Conservation (phyloP, 2,113 vertebrate genomes). For the Nyctibius bracteatus region DNA sequence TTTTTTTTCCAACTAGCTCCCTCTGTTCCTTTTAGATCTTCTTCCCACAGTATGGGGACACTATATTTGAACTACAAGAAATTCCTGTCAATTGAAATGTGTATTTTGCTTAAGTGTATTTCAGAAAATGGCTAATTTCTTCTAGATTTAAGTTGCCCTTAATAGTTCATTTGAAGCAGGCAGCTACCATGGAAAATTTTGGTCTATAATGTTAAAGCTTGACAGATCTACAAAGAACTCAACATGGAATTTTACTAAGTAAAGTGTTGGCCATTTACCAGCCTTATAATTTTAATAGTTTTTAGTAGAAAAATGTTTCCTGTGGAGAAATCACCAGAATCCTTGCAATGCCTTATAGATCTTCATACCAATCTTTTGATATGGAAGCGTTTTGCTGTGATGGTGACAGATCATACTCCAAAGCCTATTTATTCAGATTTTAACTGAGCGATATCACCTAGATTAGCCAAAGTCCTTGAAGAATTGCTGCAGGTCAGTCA, state of each 20-base stretch:
- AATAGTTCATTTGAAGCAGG: background rate
- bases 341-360: background rate
- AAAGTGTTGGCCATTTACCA: background rate
- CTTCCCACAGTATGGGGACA: accelerated
- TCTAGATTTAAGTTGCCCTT: background rate
- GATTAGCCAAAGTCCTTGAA: background rate
- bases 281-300: background rate
- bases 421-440: background rate
- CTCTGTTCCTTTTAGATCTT: background rate
- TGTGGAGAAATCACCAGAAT: background rate
- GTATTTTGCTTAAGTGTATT: background rate
- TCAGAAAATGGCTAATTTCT: background rate
- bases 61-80: background rate
- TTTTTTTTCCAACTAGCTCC: background rate
- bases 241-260: background rate
- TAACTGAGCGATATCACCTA: accelerated
- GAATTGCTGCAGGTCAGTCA: background rate
- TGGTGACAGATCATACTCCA: background rate
- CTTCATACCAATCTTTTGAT: background rate
- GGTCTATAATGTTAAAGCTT: background rate
- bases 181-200: background rate
- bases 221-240: background rate
- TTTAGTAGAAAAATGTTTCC: background rate
- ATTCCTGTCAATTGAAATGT: background rate
- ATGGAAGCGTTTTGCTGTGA: background rate